These are phyloP conservation scores for Tethea ocularis DNA, from an alignment of 2,888 invertebrate genomes.

Conservation along the genomic window DNA sequence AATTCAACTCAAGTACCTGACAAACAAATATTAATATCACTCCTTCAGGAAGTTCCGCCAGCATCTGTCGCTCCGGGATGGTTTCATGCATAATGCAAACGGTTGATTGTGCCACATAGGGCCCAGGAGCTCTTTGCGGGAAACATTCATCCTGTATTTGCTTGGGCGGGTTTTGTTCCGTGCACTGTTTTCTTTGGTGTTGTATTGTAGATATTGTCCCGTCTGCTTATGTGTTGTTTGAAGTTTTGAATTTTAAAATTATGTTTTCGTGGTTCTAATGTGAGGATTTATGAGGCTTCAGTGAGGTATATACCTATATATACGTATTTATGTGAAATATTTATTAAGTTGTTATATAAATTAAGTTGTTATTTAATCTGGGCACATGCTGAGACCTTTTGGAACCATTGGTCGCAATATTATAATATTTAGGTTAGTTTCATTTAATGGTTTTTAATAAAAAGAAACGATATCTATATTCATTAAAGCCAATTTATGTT, in stretches of 20 bases:
- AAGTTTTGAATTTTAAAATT: slow-evolving; percentile 12
- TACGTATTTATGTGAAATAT: no score
- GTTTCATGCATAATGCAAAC: slow-evolving; percentile 80
- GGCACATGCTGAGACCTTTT: no score
- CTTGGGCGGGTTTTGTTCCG: slow-evolving; percentile 35
- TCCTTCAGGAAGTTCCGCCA: slow-evolving; percentile 47
- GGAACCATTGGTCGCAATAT: no score
- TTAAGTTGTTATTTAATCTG: no score
- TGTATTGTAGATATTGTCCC: slow-evolving; percentile 33
- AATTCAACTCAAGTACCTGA: slow-evolving; percentile 48
- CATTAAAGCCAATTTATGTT: no score
- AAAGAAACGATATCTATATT: no score
- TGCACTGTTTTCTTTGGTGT: slow-evolving; percentile 37
- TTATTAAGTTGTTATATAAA: no score
- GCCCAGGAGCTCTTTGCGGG: slow-evolving; percentile 62
- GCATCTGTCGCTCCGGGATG: slow-evolving; percentile 69
- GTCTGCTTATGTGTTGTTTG: slow-evolving; percentile 25
- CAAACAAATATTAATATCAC: slow-evolving; percentile 66
- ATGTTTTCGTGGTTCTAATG: neutral
- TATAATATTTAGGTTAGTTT: no score
- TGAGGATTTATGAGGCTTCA: no score
- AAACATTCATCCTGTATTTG: slow-evolving; percentile 67
- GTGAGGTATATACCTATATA: no score
- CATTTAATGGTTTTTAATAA: no score
- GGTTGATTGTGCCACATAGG: slow-evolving; percentile 73